These are phyloP conservation scores for Macrophya alboannulata DNA, from an alignment of 2,888 invertebrate species.

Conservation along the genomic window DNA sequence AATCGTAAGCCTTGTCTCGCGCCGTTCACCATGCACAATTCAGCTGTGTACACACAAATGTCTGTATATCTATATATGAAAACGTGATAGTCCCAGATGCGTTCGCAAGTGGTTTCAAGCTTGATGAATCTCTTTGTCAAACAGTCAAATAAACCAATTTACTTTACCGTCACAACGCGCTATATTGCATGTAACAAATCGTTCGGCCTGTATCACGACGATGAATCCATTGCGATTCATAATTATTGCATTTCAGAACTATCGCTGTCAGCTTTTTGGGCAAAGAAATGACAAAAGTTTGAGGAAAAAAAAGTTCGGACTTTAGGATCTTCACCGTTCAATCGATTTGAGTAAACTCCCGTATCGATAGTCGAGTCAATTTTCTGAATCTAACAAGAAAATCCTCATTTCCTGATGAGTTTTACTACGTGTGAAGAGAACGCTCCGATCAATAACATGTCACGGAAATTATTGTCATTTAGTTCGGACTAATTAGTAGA, in stretches of 20 bases:
- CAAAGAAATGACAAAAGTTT: neutral
- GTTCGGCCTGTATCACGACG: neutral
- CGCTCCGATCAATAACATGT: slow-evolving; percentile 1
- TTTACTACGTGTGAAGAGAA: neutral
- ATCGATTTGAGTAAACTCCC: neutral
- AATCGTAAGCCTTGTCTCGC: slow-evolving; percentile 27
- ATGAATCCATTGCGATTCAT: neutral
- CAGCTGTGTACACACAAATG: neutral
- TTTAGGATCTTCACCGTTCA: neutral
- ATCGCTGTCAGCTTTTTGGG: neutral
- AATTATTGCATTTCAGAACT: neutral
- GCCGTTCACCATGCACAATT: neutral
- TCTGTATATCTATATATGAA: neutral
- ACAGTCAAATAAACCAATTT: neutral
- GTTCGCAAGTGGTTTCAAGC: neutral
- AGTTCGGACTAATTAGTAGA: slow-evolving; percentile 4
- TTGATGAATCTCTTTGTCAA: slow-evolving; percentile 13
- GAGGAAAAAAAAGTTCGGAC: neutral
- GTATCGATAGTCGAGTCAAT: too few species aligned
- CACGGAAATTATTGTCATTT: neutral
- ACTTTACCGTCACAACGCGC: neutral
- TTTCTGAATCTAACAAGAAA: neutral
- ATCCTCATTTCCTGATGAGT: neutral
- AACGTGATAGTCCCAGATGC: slow-evolving; percentile 10
- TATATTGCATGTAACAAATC: neutral